Evolutionary conservation across 2,888 invertebrate genomes (phyloP), one percentile per base, ranked within the genome.

Genomic region (Sinhomidia bicolor): DNA sequence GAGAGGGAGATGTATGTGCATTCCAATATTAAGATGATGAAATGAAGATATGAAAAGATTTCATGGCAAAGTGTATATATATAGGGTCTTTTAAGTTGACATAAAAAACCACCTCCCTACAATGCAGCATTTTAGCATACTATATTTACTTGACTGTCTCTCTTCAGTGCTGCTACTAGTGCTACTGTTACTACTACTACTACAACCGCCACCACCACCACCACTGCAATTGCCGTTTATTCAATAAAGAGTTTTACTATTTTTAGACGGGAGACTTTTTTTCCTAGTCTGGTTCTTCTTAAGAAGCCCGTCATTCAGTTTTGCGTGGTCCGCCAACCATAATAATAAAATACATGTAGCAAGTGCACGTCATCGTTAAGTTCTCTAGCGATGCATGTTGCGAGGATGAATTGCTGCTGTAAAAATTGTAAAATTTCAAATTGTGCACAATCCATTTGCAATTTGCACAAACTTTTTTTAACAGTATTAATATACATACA

Each of bases 41-140:
- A 79, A 60, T 79, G 57, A 60, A 79, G 79, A 57, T 79, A 79
- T 79, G 32, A 41, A 10, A 54, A 57, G 79, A 79, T 79, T 79
- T 79, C 47, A 10, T 23, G 74, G 1, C 20, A 41, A n/a, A n/a
- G n/a, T 47, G 44, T 9, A 47, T 47, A 10, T 9, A 47, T 47
- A 47, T 47, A 47, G n/a, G 51, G n/a, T n/a, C 44, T 9, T 3
- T 12, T 44, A 10, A 36, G 23, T 60, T 60, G 41, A 79, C 79
- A 36, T 20, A 78, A 78, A 78, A 79, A 79, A 20, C 79, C 79
- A 17, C 79, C 79, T 36, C 79, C 79, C 57, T 60, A 79, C 57
- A 79, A 79, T 79, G 79, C 79, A 79, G 79, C 54, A 36, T 26
- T 76, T 76, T 51, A 71, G 51, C 51, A 76, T 76, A 32, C 29